These are phyloP conservation scores for Podocnemis expansa DNA, from an alignment of 2,113 vertebrate species.

Conservation along the genomic window DNA sequence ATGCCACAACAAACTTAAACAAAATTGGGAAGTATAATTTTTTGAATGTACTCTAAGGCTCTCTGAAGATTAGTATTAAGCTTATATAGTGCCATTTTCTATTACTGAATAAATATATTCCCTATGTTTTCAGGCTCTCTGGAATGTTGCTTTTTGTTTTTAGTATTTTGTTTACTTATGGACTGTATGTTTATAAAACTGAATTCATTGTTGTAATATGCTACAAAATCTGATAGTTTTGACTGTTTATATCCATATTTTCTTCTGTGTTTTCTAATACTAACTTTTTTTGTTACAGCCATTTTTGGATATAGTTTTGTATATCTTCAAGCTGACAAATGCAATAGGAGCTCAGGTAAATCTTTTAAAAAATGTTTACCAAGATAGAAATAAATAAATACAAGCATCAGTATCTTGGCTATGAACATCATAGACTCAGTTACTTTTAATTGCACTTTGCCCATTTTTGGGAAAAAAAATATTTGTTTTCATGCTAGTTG, in stretches of 20 bases:
- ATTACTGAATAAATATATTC: background rate
- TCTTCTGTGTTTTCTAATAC: slow-evolving; percentile 3
- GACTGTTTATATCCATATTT: background rate
- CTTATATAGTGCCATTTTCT: background rate
- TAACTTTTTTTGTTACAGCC: slow-evolving; percentile 81
- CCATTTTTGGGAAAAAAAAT: background rate
- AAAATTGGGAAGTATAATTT: background rate
- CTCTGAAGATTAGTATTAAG: background rate
- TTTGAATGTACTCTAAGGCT: rapidly evolving
- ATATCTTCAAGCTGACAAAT: slow-evolving; percentile 96
- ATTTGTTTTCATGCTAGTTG: background rate
- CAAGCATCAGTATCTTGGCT: background rate
- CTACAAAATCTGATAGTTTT: background rate
- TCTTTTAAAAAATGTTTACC: background rate
- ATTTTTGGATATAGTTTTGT: slow-evolving; percentile 94
- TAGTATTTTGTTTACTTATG: background rate
- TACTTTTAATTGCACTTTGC: background rate
- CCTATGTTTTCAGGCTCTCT: background rate
- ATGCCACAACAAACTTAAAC: background rate
- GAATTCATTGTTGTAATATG: background rate
- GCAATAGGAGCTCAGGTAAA: slow-evolving; percentile 96
- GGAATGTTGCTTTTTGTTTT: background rate
- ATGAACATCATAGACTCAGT: background rate
- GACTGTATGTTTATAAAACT: background rate
- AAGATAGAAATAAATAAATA: background rate